Base-by-base conservation (phyloP, 1,140 invertebrate species). In the Octopus sinensis region DNA sequence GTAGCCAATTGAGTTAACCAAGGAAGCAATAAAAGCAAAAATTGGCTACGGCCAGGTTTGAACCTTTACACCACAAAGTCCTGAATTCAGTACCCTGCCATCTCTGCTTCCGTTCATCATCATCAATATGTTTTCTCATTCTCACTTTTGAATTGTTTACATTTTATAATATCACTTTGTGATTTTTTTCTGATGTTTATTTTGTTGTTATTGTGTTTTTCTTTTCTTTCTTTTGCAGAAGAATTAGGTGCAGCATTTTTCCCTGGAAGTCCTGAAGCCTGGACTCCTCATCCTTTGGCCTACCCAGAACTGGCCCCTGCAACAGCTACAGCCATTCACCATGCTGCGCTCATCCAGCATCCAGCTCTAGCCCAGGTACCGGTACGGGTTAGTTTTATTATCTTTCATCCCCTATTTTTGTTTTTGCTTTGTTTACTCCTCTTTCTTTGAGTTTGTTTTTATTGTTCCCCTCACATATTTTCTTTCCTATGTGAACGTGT, bases 331-430 rank as follows among this genome's bases (percentile, higher is more conserved):
- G 93, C 97, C 85, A 96, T 96, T 85, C 87, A 87, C 90, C 96
- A 96, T 91, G 94, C 95, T 84, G 90, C 91, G 81, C 93, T 97
- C 86, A 95, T 98, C 86, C 96, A 98, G 92, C 96, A 96, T 89
- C 96, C 96, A 91, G 94, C 97, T 91, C 96, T 98, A 93, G 96
- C 96, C 91, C 96, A 98, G 94, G 95, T 97, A 92, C 96, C 96
- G 90, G 85, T 87, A 84, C 84, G 86, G 86, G 86, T 87, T 84
- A 87, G 85, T 87, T 83, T 78, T 43, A 43, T 43, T 43, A 43
- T 43, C 30, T 43, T 43, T 43, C 30, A 43, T 43, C 30, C 30
- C 30, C 30, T 43, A 43, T 43, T 43, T 43, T 43, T 43, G 30
- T 43, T 43, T 43, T 43, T 43, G 30, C 30, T 43, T 43, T 43